phyloP scores from a whole-genome alignment of 2,113 vertebrate genomes.

The Crotophaga sulcirostris region DNA sequence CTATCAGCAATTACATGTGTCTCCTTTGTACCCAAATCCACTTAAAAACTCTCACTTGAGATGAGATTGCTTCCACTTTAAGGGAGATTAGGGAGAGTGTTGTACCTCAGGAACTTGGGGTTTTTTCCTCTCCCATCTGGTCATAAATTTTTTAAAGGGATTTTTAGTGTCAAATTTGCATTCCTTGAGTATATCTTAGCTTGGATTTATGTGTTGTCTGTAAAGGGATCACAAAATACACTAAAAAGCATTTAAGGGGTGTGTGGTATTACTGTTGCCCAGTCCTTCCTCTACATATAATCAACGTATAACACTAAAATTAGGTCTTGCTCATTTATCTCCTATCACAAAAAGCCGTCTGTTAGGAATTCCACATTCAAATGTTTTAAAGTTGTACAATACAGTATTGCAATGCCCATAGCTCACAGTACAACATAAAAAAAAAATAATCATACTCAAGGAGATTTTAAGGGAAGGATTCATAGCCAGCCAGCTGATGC shows the following conservation, averaged over 20 bases:
- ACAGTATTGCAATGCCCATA: background rate
- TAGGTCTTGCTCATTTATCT: background rate
- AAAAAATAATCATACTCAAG: background rate
- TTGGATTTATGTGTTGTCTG: background rate
- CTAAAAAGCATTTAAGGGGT: background rate
- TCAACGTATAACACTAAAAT: background rate
- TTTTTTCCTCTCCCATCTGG: background rate
- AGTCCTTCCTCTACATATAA: background rate
- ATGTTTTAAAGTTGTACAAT: background rate
- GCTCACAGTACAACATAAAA: background rate
- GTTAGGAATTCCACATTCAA: background rate
- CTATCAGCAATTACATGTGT: background rate
- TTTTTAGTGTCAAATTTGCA: background rate
- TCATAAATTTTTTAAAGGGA: background rate
- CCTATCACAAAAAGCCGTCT: background rate
- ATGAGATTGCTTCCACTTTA: background rate
- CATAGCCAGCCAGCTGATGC: background rate
- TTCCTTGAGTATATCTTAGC: background rate
- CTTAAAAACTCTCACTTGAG: background rate
- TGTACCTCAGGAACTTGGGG: background rate
- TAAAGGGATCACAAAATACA: background rate
- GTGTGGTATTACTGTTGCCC: background rate
- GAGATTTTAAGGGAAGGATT: background rate
- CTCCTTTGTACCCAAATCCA: background rate
- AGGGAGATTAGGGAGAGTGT: background rate